Evolutionary conservation across 2,797 vertebrate genomes (phyloP), one percentile per base, ranked within the genome.

Genomic region (Alectoris magna): DNA sequence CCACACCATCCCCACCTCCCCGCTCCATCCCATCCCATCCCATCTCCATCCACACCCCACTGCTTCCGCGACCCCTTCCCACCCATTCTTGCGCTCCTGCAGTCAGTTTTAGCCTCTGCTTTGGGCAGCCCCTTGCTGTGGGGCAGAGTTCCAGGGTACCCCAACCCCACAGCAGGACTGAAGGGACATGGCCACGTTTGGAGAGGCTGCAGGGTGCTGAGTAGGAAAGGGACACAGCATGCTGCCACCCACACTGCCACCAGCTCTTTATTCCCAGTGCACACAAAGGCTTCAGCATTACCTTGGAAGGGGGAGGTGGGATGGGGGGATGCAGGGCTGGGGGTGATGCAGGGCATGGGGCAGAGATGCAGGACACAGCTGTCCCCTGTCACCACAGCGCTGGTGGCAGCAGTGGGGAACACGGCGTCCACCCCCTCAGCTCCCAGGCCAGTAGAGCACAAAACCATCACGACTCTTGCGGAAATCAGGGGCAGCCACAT

Each of bases 371-470:
- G 14, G 63, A 39, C 11, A 27, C 0, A 1, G 51, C 26, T 4
- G 5, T 18, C 10, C 38, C 17, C 55, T 13, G 38, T 39, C 60
- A 41, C 26, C 17, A 17, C 11, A 29, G 60, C 38, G 19, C 60
- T 24, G 8, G 38, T 21, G 60, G 38, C 60, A 41, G 38, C 13
- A 11, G 9, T 4, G 23, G 51, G 39, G 14, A 6, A n/a, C n/a
- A 27, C 11, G 5, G 22, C 11, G 6, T 29, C 62, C 39, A 9
- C 22, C 31, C 43, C 31, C 21, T 88, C 70, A 88, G 55, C 23
- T 84, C 36, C 36, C 36, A 0, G 97, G 95, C 96, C 97, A 98
- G 68, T 95, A 93, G 14, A 98, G 94, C 19, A 97, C 96, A 6
- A 97, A 96, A 51, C 97, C 62, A 0, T 94, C 71, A 0, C 87